A percentile compares a stretch with the other conserved stretches of the same genome.
phyloP scores from a whole-genome alignment of 1,140 invertebrate species.

The Oedothorax gibbosus region DNA sequence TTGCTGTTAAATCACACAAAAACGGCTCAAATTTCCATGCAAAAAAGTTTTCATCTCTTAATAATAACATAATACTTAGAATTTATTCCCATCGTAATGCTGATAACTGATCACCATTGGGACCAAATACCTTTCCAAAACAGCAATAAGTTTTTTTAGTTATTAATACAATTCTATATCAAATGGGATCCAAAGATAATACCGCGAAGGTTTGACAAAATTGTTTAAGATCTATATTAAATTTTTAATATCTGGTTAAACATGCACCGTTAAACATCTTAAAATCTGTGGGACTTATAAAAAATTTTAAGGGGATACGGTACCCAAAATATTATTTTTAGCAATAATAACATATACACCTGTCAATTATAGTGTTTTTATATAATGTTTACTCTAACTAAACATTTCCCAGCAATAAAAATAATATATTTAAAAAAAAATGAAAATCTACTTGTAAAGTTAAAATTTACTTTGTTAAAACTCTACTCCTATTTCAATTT shows the following conservation, averaged over 20 bases:
- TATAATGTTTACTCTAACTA: too few relatives aligned
- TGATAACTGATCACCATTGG: constrained; percentile 41
- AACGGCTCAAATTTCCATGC: neutral
- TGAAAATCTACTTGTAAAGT: too few relatives aligned
- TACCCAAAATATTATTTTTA: too few relatives aligned
- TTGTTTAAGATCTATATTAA: neutral
- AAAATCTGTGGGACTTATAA: too few relatives aligned
- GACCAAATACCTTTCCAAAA: constrained; percentile 1
- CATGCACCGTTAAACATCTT: too few relatives aligned
- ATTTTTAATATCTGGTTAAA: neutral
- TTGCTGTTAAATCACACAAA: neutral
- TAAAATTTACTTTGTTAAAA: too few relatives aligned
- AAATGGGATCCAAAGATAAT: constrained; percentile 23
- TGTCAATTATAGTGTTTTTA: too few relatives aligned
- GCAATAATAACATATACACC: too few relatives aligned
- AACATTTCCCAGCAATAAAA: too few relatives aligned
- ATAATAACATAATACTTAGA: constrained; percentile 32
- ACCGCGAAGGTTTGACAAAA: neutral
- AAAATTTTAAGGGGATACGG: too few relatives aligned
- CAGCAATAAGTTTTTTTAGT: constrained; percentile 13
- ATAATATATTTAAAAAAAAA: too few relatives aligned
- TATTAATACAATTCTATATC: neutral
- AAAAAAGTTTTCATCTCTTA: constrained; percentile 6
- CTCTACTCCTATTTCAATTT: too few relatives aligned
- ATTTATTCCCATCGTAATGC: constrained; percentile 3